Percentiles rank a stretch among this genome's conserved stretches.
Conservation (phyloP, 1,140 invertebrate genomes). For the Diorhabda sublineata region DNA sequence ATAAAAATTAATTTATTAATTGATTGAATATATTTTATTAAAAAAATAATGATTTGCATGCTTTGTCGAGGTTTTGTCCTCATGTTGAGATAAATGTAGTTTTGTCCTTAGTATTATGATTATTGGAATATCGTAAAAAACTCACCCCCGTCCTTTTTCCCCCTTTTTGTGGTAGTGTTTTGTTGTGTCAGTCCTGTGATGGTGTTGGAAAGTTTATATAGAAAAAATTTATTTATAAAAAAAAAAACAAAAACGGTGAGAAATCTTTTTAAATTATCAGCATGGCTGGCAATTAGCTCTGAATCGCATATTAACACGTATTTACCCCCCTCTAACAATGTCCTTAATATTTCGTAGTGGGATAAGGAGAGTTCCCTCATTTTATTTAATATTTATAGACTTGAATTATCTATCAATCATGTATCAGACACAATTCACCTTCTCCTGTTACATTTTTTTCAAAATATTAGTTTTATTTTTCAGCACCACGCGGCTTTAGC, state of each 20-base stretch:
- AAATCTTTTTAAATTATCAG: constrained; percentile 25
- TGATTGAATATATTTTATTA: neutral
- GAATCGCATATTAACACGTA: constrained; percentile 30
- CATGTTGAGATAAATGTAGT: neutral
- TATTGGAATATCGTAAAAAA: constrained; percentile 28
- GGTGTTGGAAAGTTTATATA: constrained; percentile 15
- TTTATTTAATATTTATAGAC: constrained; percentile 23
- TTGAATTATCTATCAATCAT: constrained; percentile 3
- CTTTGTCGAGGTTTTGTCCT: neutral
- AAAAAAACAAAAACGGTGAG: constrained; percentile 36
- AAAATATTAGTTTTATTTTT: constrained; percentile 26
- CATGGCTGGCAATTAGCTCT: constrained; percentile 25
- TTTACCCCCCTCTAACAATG: constrained; percentile 26
- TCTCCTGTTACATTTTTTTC: constrained; percentile 50
- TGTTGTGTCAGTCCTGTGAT: constrained; percentile 14
- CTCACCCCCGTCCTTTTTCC: constrained; percentile 11
- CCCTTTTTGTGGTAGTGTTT: constrained; percentile 16
- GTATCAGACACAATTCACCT: constrained; percentile 47
- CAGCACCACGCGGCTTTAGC: constrained; percentile 24
- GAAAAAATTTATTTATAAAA: neutral
- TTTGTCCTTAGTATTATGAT: constrained; percentile 6
- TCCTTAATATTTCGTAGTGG: constrained; percentile 52
- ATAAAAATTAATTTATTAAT: too few relatives aligned
- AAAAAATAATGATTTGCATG: neutral
- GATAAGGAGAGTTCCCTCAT: constrained; percentile 59